Evolutionary conservation across 2,113 vertebrate species (phyloP).

Genomic region (Capricornis sumatraensis): DNA sequence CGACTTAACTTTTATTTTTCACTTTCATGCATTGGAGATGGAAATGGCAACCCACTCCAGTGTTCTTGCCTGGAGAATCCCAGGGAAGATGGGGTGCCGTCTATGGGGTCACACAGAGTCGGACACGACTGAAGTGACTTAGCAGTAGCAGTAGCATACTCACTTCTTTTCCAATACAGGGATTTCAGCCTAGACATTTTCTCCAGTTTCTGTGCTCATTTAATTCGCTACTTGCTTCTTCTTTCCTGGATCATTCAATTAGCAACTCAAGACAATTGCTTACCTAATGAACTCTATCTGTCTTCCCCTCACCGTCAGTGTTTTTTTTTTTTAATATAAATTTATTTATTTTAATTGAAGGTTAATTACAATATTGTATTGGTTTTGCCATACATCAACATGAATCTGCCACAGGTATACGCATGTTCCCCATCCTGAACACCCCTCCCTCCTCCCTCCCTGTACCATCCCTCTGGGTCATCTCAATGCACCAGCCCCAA

Average conservation of each 20-base stretch:
- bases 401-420: too few species aligned
- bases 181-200: background rate
- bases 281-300: background rate
- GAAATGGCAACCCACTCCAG: background rate
- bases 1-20: too few species aligned
- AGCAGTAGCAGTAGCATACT: background rate
- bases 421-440: too few species aligned
- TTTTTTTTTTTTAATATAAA: background rate
- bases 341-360: too few species aligned
- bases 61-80: background rate
- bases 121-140: background rate
- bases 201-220: background rate
- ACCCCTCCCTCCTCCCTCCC: too few species aligned
- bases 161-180: background rate
- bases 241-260: background rate
- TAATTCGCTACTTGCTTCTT: background rate
- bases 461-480: too few species aligned
- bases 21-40: background rate
- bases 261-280: background rate
- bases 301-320: background rate
- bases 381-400: too few species aligned
- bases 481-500: too few species aligned
- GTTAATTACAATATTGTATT: too few species aligned
- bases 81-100: rapidly evolving
- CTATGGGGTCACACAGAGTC: background rate